phyloP scores from a whole-genome alignment of 2,113 vertebrate genomes.

The Notechis scutatus region DNA sequence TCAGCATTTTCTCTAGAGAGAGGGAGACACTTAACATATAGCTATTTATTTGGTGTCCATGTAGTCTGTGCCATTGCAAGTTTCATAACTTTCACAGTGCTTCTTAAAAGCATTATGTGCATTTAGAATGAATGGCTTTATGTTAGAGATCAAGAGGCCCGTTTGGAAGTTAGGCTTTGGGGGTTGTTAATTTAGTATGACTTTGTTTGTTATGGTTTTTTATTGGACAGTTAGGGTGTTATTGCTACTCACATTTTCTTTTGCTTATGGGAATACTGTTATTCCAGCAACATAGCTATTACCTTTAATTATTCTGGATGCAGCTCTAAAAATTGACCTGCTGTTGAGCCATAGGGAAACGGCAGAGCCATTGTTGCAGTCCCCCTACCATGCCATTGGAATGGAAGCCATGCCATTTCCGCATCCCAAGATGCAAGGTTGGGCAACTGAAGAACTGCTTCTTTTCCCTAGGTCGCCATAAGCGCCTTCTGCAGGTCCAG shows the following conservation, averaged over 20 bases:
- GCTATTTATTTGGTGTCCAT: conserved; percentile 21
- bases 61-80: conserved; percentile 6
- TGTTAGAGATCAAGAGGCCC: neutral
- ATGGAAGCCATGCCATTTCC: neutral
- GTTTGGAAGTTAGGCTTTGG: neutral
- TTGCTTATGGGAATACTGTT: neutral
- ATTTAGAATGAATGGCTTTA: conserved; percentile 13
- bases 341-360: neutral
- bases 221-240: neutral
- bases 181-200: neutral
- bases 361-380: neutral
- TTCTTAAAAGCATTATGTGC: conserved; percentile 17
- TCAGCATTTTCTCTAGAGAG: neutral
- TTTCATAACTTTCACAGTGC: neutral
- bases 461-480: conserved; percentile 68
- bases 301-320: neutral
- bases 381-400: neutral
- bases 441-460: conserved; percentile 1
- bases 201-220: neutral
- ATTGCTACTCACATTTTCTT: neutral
- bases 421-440: neutral
- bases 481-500: conserved; percentile 77
- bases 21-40: conserved; percentile 27
- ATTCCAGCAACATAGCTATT: neutral
- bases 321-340: neutral